phyloP scores from a whole-genome alignment of 2,113 vertebrate genomes.

The Acrocephalus arundinaceus region DNA sequence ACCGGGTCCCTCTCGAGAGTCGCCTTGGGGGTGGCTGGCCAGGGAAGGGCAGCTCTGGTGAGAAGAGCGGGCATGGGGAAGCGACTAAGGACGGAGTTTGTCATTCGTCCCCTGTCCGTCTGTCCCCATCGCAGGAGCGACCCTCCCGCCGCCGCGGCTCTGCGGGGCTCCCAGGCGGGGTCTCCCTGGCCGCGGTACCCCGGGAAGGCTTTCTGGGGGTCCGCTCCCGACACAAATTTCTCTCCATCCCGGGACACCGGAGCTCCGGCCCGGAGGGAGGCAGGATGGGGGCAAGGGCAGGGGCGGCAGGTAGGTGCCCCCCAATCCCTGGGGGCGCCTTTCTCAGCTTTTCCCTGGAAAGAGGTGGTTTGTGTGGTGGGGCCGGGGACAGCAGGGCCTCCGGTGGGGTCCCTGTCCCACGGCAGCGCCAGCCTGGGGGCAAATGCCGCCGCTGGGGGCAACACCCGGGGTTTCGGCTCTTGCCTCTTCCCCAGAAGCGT shows the following conservation, averaged over 20 bases:
- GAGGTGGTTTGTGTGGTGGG: background rate
- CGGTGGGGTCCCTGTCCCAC: background rate
- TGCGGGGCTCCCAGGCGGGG: background rate
- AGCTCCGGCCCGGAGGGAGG: background rate
- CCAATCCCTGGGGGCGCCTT: background rate
- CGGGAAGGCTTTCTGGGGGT: background rate
- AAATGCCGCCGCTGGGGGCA: background rate
- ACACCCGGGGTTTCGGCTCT: background rate
- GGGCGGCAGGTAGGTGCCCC: background rate
- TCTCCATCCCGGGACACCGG: background rate
- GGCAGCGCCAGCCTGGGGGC: background rate
- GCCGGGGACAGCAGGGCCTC: background rate
- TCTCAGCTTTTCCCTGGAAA: background rate
- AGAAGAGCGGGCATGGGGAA: background rate
- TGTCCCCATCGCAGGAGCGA: background rate
- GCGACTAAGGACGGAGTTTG: background rate
- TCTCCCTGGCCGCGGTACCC: background rate
- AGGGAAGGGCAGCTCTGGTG: background rate
- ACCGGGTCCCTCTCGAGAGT: background rate
- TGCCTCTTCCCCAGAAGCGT: background rate
- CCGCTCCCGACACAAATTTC: background rate
- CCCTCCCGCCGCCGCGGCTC: background rate
- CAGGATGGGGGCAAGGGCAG: background rate
- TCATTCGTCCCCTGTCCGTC: background rate
- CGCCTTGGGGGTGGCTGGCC: background rate